A percentile compares a stretch with the other conserved stretches of the same genome.
Conservation (phyloP, 1,140 invertebrate genomes). For the Chelonus insularis region DNA sequence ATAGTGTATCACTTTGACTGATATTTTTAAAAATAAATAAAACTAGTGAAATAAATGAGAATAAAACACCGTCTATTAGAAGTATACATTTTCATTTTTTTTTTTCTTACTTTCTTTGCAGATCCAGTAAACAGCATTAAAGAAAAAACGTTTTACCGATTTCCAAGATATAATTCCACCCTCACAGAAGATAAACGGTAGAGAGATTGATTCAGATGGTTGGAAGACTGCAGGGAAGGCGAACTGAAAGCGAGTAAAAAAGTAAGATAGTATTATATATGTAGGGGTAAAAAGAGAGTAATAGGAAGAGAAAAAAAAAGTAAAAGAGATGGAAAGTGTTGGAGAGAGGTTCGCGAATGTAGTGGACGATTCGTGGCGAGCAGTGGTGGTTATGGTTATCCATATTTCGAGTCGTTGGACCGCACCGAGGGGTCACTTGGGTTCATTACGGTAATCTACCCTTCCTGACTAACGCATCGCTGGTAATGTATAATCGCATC, state of each 20-base stretch:
- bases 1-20: too few species aligned
- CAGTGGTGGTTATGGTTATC: constrained; percentile 36
- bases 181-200: constrained; percentile 16
- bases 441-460: constrained; percentile 53
- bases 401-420: constrained; percentile 50
- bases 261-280: background rate
- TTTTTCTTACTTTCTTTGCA: background rate
- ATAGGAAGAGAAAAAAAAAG: background rate
- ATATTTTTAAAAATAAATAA: too few species aligned
- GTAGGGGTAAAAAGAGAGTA: background rate
- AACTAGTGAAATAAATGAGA: too few species aligned
- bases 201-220: constrained; percentile 21
- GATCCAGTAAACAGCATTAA: background rate
- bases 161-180: constrained; percentile 20
- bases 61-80: too few species aligned
- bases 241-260: constrained; percentile 7
- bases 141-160: constrained; percentile 6
- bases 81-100: background rate
- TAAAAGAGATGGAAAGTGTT: background rate
- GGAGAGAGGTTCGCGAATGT: constrained; percentile 5
- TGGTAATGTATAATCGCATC: constrained; percentile 53
- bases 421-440: constrained; percentile 41
- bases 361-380: constrained; percentile 20
- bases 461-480: constrained; percentile 50
- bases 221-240: background rate